Evolutionary conservation across 2,797 vertebrate species (phyloP).

Genomic region (Chelmon rostratus): DNA sequence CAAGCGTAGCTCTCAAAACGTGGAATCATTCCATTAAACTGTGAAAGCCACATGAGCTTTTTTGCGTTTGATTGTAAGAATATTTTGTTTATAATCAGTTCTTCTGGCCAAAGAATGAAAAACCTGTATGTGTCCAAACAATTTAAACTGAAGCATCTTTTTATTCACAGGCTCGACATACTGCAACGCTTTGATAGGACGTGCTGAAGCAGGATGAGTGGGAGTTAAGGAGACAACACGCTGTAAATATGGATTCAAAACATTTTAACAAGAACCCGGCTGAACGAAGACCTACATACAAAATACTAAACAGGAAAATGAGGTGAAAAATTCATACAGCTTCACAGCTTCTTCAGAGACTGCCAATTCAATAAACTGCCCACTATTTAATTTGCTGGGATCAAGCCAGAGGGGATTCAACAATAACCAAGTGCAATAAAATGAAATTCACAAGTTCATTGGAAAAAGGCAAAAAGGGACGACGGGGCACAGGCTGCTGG

Average conservation of each 20-base stretch:
- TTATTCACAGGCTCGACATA: conserved; percentile 21
- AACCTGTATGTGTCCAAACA: conserved; percentile 8
- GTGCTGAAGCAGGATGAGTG: conserved; percentile 20
- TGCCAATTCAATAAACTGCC: conserved; percentile 81
- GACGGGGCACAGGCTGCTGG: conserved; percentile 35
- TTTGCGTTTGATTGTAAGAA: not conserved
- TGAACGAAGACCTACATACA: conserved; percentile 43
- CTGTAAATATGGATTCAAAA: conserved; percentile 49
- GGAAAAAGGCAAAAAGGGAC: conserved; percentile 58
- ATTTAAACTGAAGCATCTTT: conserved; percentile 7
- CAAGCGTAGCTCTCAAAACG: too few relatives aligned
- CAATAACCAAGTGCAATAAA: conserved; percentile 81
- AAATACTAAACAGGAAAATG: conserved; percentile 39
- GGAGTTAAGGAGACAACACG: conserved; percentile 22
- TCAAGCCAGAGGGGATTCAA: conserved; percentile 79
- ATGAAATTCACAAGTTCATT: conserved; percentile 79
- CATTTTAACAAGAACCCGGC: conserved; percentile 28
- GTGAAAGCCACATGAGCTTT: not conserved
- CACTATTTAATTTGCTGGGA: conserved; percentile 80
- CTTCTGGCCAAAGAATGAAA: conserved; percentile 7
- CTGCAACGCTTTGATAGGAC: conserved; percentile 6
- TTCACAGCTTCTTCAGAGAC: conserved; percentile 69
- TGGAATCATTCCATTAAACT: not conserved
- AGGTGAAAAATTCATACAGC: conserved; percentile 57
- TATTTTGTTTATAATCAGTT: conserved; percentile 7